phyloP scores from a whole-genome alignment of 1,140 invertebrate genomes.

The Neodiprion virginianus region DNA sequence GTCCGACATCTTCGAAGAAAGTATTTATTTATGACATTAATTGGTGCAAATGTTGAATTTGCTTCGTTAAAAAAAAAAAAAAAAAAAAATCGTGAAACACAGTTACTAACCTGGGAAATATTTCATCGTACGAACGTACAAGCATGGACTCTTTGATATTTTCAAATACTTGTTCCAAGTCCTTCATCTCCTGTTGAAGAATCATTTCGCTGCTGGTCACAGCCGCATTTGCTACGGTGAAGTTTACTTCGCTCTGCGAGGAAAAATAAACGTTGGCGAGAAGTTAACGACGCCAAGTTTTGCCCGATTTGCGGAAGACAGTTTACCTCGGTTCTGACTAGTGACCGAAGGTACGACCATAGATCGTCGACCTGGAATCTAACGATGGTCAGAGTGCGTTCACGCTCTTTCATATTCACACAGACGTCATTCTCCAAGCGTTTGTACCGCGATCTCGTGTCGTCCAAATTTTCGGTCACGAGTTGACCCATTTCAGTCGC shows the following conservation, averaged over 20 bases:
- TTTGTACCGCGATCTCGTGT: slow-evolving; percentile 66
- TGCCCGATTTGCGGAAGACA: slow-evolving; percentile 19
- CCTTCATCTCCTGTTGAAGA: slow-evolving; percentile 55
- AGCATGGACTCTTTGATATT: slow-evolving; percentile 51
- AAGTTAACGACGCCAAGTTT: slow-evolving; percentile 24
- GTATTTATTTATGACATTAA: no score
- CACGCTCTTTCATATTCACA: slow-evolving; percentile 67
- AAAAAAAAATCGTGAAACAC: slow-evolving; percentile 57
- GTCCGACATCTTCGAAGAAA: no score
- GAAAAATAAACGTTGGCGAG: slow-evolving; percentile 11
- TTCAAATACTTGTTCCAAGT: slow-evolving; percentile 61
- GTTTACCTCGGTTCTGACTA: slow-evolving; percentile 67
- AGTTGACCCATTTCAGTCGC: slow-evolving; percentile 69
- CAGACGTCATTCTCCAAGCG: slow-evolving; percentile 64
- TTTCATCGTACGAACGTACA: slow-evolving; percentile 56
- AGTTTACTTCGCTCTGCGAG: slow-evolving; percentile 55
- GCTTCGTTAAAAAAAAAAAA: slow-evolving; percentile 48
- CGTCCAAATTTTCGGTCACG: slow-evolving; percentile 68
- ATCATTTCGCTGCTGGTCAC: slow-evolving; percentile 55
- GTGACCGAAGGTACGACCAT: slow-evolving; percentile 63
- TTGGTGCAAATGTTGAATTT: slow-evolving; percentile 42
- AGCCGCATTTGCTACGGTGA: slow-evolving; percentile 49
- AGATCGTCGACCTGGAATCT: slow-evolving; percentile 63
- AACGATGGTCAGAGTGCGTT: slow-evolving; percentile 61
- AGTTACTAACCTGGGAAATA: slow-evolving; percentile 62